These are phyloP conservation scores for Opisthograptis luteolata DNA, from an alignment of 2,888 invertebrate genomes.

Conservation along the genomic window DNA sequence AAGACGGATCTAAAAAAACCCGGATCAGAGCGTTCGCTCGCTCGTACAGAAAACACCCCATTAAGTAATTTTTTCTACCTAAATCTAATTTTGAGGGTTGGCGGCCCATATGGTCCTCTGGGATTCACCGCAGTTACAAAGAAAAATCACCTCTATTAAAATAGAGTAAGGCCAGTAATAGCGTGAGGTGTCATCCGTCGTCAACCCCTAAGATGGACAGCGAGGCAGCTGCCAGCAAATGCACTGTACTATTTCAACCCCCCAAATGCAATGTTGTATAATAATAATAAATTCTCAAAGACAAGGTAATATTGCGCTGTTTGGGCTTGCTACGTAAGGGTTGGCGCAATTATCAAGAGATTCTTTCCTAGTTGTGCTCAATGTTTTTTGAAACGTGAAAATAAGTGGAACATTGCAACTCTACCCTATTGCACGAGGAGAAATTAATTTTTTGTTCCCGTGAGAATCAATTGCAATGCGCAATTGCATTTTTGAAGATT, in stretches of 20 bases:
- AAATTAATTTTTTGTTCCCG: constrained; percentile 31
- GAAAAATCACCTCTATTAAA: constrained; percentile 42
- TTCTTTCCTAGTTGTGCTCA: constrained; percentile 50
- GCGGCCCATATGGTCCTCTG: constrained; percentile 75
- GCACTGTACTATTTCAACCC: constrained; percentile 70
- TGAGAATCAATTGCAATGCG: constrained; percentile 35
- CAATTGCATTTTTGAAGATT: constrained; percentile 31
- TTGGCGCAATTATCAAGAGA: constrained; percentile 66
- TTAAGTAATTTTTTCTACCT: constrained; percentile 80
- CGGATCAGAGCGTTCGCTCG: constrained; percentile 57
- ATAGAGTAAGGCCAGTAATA: constrained; percentile 38
- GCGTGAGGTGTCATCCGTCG: constrained; percentile 33
- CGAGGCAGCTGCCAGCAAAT: constrained; percentile 73
- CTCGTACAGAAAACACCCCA: constrained; percentile 80
- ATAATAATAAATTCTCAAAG: constrained; percentile 81
- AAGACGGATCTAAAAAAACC: constrained; percentile 55
- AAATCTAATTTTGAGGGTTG: constrained; percentile 79
- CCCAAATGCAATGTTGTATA: constrained; percentile 73
- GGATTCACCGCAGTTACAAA: constrained; percentile 48
- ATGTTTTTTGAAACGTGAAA: constrained; percentile 43
- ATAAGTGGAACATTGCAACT: constrained; percentile 28
- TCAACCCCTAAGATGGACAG: constrained; percentile 49
- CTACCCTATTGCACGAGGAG: constrained; percentile 22
- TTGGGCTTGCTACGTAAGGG: constrained; percentile 58
- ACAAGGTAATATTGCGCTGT: constrained; percentile 67